A percentile compares a stretch with the other conserved stretches of the same genome.
These are phyloP conservation scores for Mystacornis crossleyi DNA, from an alignment of 2,113 vertebrate species.

Conservation along the genomic window DNA sequence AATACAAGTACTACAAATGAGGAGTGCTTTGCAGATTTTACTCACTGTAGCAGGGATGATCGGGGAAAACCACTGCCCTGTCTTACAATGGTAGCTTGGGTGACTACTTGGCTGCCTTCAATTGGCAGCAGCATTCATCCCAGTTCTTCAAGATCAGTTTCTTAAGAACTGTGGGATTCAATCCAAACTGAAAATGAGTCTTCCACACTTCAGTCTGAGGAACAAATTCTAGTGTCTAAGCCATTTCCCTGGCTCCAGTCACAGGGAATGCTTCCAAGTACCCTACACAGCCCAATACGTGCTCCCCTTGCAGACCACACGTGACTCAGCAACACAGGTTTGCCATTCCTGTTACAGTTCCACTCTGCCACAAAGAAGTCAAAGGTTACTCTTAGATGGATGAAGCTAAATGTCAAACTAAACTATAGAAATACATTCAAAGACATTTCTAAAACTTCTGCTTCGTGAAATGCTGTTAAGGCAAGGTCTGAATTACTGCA, in stretches of 20 bases:
- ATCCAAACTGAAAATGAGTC: neutral
- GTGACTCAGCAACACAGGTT: neutral
- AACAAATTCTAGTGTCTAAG: neutral
- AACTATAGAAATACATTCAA: neutral
- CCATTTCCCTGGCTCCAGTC: neutral
- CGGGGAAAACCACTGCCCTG: neutral
- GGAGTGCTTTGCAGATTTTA: neutral
- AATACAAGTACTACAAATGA: neutral
- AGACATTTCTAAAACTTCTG: neutral
- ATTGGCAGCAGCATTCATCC: neutral
- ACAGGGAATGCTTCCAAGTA: neutral
- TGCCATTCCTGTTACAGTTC: neutral
- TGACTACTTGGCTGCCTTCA: neutral
- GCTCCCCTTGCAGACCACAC: neutral
- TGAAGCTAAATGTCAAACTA: neutral
- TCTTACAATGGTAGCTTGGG: neutral
- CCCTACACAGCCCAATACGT: rapidly evolving
- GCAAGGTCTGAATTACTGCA: neutral
- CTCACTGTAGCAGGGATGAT: neutral
- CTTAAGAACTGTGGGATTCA: neutral
- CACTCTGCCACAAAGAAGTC: neutral
- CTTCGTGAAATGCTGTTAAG: neutral
- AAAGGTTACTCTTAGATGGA: neutral
- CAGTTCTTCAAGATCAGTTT: neutral
- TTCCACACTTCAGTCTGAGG: neutral